A percentile compares a stretch with the other conserved stretches of the same genome.
Evolutionary conservation across 2,113 vertebrate species (phyloP).

Genomic region (Gobiocypris rarus): DNA sequence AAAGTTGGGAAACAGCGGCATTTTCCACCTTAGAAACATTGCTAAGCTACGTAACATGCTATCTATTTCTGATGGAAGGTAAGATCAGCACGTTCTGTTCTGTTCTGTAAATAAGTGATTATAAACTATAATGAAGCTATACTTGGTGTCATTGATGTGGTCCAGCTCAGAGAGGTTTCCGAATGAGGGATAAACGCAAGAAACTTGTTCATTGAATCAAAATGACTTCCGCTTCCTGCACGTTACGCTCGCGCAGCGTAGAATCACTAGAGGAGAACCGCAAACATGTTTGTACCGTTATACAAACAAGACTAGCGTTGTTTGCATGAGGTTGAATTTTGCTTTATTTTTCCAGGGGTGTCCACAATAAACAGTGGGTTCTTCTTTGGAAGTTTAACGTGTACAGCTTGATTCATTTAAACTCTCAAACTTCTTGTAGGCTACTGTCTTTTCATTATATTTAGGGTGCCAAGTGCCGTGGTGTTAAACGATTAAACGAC

Average conservation of each 20-base stretch:
- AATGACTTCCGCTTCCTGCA: slow-evolving; percentile 52
- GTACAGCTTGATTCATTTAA: background rate
- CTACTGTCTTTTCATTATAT: background rate
- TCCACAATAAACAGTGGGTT: background rate
- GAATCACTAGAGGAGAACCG: background rate
- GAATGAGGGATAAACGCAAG: slow-evolving; percentile 10
- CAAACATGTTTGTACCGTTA: slow-evolving; percentile 6
- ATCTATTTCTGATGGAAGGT: too few species aligned
- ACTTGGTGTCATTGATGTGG: background rate
- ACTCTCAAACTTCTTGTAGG: background rate
- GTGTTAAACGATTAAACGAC: slow-evolving; percentile 41
- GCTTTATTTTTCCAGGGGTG: background rate
- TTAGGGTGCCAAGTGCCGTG: slow-evolving; percentile 59
- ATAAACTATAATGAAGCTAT: background rate
- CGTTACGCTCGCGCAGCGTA: background rate
- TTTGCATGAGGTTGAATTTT: background rate
- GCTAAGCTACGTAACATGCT: too few species aligned
- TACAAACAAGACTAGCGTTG: background rate
- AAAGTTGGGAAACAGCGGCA: slow-evolving; percentile 66
- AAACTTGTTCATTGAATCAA: slow-evolving; percentile 45
- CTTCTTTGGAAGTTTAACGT: background rate
- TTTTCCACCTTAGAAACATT: too few species aligned
- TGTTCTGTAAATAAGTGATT: background rate
- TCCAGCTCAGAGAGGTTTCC: background rate
- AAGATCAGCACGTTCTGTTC: slow-evolving; percentile 36